Evolutionary conservation across 1,140 invertebrate genomes (phyloP), one percentile per base, ranked within the genome.

Genomic region (Brachionus calyciflorus): DNA sequence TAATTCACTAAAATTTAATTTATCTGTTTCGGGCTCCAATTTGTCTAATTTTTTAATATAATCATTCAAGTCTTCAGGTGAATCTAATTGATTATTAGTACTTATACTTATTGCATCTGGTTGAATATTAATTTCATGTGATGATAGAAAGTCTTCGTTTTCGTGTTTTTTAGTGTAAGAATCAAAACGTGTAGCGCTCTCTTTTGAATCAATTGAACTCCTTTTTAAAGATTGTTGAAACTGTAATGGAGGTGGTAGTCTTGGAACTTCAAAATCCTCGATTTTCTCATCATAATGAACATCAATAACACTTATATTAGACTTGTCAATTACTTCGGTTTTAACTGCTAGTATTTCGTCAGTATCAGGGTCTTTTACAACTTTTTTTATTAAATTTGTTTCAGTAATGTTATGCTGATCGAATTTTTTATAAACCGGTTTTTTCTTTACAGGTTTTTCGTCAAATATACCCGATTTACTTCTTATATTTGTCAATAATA

Each of bases 51-150:
- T 65, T 44, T 65, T 65, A 24, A 65, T 65, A 44, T 65, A 65
- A 65, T 65, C 60, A 65, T 44, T 51, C 1, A 49, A 19, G 44
- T 73, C 17, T 14, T 73, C 33, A 7, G 46, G 69, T 49, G 69
- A 73, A 21, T 73, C 69, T 12, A 51, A 17, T 46, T 41, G 44
- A 73, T 73, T 49, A 51, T 73, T 37, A 26, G 46, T 73, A 1
- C 30, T 24, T 30, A 73, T 55, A 28, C 69, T 73, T 19, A 55
- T 55, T 26, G 51, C 51, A 19, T 73, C 69, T 17, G 46, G 24
- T 37, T 73, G 69, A 28, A 73, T 51, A n/a, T 73, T 73, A 12
- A 73, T 73, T 46, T 73, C 69, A 33, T 73, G 69, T 46, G 69
- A 73, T 14, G 69, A 73, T 28, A 37, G 24, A 33, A 73, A 73